Percentiles rank a stretch among this genome's conserved stretches.
Conservation (phyloP, 2,797 vertebrate genomes). For the Gadopsis bispinosus region DNA sequence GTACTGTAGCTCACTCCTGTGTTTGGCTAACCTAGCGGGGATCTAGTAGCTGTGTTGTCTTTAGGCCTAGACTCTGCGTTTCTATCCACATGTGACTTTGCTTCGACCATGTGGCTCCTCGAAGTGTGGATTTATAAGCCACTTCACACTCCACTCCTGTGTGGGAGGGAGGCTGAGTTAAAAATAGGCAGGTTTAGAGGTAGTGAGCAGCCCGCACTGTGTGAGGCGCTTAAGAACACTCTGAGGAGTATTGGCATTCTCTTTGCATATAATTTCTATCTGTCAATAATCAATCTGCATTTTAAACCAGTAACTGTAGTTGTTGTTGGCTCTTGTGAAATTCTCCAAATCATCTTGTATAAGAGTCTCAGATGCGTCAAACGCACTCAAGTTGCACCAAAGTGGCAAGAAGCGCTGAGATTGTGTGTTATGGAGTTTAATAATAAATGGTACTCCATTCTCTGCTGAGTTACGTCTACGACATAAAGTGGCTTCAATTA, state of each 20-base stretch:
- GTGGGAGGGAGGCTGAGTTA: constrained; percentile 83
- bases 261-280: constrained; percentile 64
- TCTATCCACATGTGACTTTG: constrained; percentile 77
- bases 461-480: background rate
- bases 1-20: constrained; percentile 36
- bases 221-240: constrained; percentile 70
- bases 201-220: constrained; percentile 77
- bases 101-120: constrained; percentile 80
- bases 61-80: constrained; percentile 63
- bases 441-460: background rate
- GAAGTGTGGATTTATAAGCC: constrained; percentile 81
- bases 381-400: constrained; percentile 8
- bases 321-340: constrained; percentile 28
- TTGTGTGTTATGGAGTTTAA: constrained; percentile 8
- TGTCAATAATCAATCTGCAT: constrained; percentile 60
- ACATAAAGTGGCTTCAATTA: background rate
- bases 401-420: background rate
- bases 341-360: constrained; percentile 32
- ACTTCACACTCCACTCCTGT: constrained; percentile 82
- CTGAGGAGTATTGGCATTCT: constrained; percentile 61
- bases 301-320: constrained; percentile 37
- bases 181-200: constrained; percentile 84
- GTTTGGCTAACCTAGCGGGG: constrained; percentile 45
- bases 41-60: constrained; percentile 60
- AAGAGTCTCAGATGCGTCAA: background rate